These are phyloP conservation scores for Pseudochromis fuscus DNA, from an alignment of 2,797 vertebrate genomes.

Conservation along the genomic window DNA sequence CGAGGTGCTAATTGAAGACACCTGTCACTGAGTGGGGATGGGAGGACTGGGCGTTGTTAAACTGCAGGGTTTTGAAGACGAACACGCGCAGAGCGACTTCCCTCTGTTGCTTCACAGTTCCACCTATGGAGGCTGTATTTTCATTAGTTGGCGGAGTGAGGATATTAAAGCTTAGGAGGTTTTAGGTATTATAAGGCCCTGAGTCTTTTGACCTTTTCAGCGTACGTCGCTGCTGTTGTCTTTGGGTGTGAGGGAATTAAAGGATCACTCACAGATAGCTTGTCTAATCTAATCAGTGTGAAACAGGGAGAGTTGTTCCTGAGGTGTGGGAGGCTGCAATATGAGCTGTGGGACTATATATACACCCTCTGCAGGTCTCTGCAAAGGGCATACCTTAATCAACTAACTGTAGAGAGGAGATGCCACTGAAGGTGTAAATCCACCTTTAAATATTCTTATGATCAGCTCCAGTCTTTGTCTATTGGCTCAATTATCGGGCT, in stretches of 20 bases:
- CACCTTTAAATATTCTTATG: slow-evolving; percentile 37
- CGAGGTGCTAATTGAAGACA: slow-evolving; percentile 16
- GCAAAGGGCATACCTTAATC: slow-evolving; percentile 74
- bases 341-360: slow-evolving; percentile 66
- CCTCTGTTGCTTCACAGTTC: slow-evolving; percentile 18
- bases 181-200: slow-evolving; percentile 60
- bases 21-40: slow-evolving; percentile 7
- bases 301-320: slow-evolving; percentile 44
- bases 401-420: slow-evolving; percentile 33
- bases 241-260: slow-evolving; percentile 70
- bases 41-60: slow-evolving; percentile 1
- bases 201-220: slow-evolving; percentile 74
- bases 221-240: slow-evolving; percentile 54
- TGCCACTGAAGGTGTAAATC: slow-evolving; percentile 21
- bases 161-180: slow-evolving; percentile 66
- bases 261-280: slow-evolving; percentile 64
- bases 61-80: background rate
- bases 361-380: slow-evolving; percentile 42
- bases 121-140: slow-evolving; percentile 35
- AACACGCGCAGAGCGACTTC: slow-evolving; percentile 15
- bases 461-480: background rate
- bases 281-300: slow-evolving; percentile 70
- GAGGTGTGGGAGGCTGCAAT: slow-evolving; percentile 50
- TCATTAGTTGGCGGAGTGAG: slow-evolving; percentile 55
- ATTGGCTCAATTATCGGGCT: background rate